Evolutionary conservation across 2,888 invertebrate species (phyloP).

Genomic region (Oasisia sp.): DNA sequence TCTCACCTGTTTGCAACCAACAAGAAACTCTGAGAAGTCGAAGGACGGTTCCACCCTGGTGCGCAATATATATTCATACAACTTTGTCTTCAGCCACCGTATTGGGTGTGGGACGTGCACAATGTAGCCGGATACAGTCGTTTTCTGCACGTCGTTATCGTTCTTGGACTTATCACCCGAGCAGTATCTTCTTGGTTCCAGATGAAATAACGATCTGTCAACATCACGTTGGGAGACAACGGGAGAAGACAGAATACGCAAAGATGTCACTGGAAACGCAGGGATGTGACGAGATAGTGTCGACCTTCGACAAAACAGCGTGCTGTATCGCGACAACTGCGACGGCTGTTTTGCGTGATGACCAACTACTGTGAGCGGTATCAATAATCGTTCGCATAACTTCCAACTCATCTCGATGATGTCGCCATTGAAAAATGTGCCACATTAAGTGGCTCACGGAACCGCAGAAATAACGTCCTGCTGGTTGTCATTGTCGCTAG

Average conservation of each 20-base stretch:
- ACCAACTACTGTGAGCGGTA: neutral
- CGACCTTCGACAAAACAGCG: neutral
- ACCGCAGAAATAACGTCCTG: neutral
- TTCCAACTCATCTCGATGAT: neutral
- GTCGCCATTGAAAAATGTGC: neutral
- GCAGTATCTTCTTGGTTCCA: neutral
- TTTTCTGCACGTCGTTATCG: neutral
- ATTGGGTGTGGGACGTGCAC: neutral
- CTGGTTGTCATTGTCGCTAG: neutral
- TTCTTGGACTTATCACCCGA: neutral
- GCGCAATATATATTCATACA: neutral
- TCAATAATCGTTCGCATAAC: neutral
- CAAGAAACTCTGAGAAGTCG: neutral
- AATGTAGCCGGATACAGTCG: neutral
- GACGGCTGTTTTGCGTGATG: neutral
- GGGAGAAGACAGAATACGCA: neutral
- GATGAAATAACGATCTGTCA: conserved; percentile 12
- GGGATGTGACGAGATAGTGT: neutral
- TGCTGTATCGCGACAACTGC: neutral
- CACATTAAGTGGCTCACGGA: neutral
- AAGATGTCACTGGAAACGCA: neutral
- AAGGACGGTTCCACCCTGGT: neutral
- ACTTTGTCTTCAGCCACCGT: conserved; percentile 5
- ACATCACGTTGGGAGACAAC: neutral
- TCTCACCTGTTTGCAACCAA: conserved; percentile 10